phyloP scores from a whole-genome alignment of 2,113 vertebrate genomes.

The Carollia perspicillata region DNA sequence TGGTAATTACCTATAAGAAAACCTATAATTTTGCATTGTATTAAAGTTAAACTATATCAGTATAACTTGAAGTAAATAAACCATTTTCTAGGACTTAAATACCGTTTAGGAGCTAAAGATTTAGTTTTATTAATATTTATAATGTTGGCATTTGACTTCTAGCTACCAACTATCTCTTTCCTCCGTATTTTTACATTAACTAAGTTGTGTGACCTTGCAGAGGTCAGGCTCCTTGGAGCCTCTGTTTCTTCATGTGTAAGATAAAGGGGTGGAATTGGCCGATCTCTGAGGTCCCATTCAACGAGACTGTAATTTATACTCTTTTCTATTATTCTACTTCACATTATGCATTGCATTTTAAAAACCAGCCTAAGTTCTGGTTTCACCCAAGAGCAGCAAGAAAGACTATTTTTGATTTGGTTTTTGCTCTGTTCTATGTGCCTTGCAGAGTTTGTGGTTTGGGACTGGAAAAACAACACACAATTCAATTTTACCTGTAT shows the following conservation, averaged over 20 bases:
- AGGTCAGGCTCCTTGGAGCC: neutral
- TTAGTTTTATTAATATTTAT: neutral
- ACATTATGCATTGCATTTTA: constrained; percentile 14
- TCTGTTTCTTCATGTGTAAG: neutral
- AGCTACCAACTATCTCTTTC: neutral
- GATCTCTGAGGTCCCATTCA: neutral
- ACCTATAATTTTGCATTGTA: neutral
- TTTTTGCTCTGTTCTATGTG: neutral
- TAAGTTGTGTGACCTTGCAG: neutral
- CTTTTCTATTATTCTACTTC: neutral
- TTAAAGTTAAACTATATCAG: neutral
- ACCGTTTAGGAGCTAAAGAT: neutral
- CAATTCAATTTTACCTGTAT: neutral
- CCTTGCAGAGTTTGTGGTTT: constrained; percentile 14
- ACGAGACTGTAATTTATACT: neutral
- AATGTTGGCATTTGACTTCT: neutral
- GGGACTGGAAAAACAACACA: constrained; percentile 20
- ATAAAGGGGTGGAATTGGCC: neutral
- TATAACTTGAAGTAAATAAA: neutral
- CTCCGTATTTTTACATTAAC: neutral
- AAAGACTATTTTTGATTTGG: neutral
- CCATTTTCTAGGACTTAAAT: neutral
- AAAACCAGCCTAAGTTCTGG: neutral
- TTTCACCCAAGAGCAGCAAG: neutral
- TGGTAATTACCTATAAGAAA: neutral